Evolutionary conservation across 2,797 vertebrate genomes (phyloP), one percentile per base, ranked within the genome.

Genomic region (Brachyalestes nurse): DNA sequence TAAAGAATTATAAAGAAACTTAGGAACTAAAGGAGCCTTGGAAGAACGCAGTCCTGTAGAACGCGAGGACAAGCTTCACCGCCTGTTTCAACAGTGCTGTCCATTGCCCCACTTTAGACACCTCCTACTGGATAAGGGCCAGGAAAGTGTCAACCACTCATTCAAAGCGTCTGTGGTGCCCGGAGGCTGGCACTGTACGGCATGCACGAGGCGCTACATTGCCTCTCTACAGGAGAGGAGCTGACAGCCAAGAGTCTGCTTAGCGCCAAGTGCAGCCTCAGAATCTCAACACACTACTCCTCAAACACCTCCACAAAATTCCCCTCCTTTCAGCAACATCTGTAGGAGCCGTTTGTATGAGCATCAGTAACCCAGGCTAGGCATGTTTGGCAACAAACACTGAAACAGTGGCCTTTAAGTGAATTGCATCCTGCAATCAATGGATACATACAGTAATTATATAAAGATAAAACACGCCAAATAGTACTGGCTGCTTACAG

Each of bases 91-190:
- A 58, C 45, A 51, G 25, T 34, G 61, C 45, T 34, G 60, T 64
- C 60, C 60, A 49, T 21, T 76, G 74, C 51, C 72, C 79, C 53
- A 67, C 49, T 75, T 66, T 67, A 80, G 62, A 69, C 79, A 69
- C 57, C 72, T 67, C 55, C 72, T 67, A 58, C 25, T 80, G 72
- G 79, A 80, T 45, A 49, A 58, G 57, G 65, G 40, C 79, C 72
- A 80, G 57, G 28, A 49, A 73, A 25, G 47, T 79, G 70, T 79
- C 78, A 79, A 79, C 70, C 70, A 40, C 70, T 79, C 78, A 79
- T 70, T 79, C 70, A 72, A 72, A 25, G 55, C n/a, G 38, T 38
- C 55, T 45, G 57, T 7, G 34, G 45, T 28, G 60, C 58, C 42
- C 74, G 42, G 16, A 42, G 45, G 74, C 60, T 76, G 45, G 74